Conservation (phyloP, 2,797 vertebrate genomes). For the Alca torda region DNA sequence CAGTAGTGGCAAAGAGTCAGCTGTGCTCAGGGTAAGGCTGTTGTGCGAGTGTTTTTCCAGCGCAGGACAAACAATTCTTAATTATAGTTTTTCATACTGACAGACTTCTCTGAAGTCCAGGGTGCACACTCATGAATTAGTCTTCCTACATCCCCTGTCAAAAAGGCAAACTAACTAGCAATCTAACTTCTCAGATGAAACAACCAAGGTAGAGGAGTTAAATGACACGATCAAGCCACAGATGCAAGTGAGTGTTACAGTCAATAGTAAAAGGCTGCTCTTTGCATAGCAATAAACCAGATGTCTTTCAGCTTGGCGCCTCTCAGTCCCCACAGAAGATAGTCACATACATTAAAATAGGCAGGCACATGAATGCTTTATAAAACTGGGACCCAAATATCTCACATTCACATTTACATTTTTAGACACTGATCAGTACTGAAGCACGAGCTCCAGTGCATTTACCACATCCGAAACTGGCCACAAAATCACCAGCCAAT, state of each 20-base stretch:
- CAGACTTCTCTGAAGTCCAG: background rate
- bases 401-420: background rate
- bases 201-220: background rate
- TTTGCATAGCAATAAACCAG: background rate
- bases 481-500: background rate
- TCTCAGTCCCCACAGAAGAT: background rate
- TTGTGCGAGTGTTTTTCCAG: background rate
- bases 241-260: background rate
- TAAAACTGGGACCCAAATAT: background rate
- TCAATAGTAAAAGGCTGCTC: background rate
- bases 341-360: background rate
- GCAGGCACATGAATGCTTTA: background rate
- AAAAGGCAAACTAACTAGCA: background rate
- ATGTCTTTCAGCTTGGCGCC: background rate
- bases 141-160: background rate
- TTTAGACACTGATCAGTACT: background rate
- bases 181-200: slow-evolving; percentile 1
- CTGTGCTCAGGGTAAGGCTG: background rate
- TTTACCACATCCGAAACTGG: background rate
- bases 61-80: background rate
- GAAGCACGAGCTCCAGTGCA: background rate
- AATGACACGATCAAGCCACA: background rate
- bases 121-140: background rate
- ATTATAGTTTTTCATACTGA: background rate
- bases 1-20: background rate